Evolutionary conservation across 2,797 vertebrate genomes (phyloP).

Genomic region (Typhlichthys subterraneus): DNA sequence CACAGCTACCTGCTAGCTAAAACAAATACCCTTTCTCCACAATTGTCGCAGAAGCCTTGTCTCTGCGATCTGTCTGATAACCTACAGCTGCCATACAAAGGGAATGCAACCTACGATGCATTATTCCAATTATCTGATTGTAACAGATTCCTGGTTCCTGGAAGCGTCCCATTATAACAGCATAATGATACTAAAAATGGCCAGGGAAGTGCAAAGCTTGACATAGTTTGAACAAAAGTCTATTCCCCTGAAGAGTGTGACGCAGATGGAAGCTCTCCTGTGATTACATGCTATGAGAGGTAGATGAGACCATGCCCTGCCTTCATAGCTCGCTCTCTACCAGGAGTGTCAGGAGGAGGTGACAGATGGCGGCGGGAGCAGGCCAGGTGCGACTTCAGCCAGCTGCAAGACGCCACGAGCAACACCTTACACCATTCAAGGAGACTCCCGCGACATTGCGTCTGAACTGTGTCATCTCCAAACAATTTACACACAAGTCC

Average conservation of each 20-base stretch:
- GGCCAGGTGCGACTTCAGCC: slow-evolving; percentile 65
- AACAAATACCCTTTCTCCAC: slow-evolving; percentile 29
- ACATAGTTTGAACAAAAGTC: slow-evolving; percentile 17
- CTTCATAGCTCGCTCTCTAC: slow-evolving; percentile 33
- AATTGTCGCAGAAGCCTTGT: slow-evolving; percentile 3
- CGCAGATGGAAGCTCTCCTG: slow-evolving; percentile 1
- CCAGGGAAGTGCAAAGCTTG: neutral
- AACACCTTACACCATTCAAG: slow-evolving; percentile 53
- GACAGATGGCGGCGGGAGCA: slow-evolving; percentile 65
- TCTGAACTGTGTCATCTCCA: slow-evolving; percentile 57
- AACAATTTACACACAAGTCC: slow-evolving; percentile 59
- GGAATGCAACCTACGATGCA: slow-evolving; percentile 2
- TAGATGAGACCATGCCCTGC: slow-evolving; percentile 34
- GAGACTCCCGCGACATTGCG: slow-evolving; percentile 54
- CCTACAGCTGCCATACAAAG: too few species aligned
- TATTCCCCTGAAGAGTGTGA: slow-evolving; percentile 3
- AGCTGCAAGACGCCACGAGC: slow-evolving; percentile 62
- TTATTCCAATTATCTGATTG: slow-evolving; percentile 12
- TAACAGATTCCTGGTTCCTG: slow-evolving; percentile 18
- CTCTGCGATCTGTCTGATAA: neutral
- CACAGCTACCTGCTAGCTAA: slow-evolving; percentile 46
- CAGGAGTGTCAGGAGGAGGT: slow-evolving; percentile 41
- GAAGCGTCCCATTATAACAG: slow-evolving; percentile 15
- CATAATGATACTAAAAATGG: slow-evolving; percentile 7
- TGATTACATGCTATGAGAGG: slow-evolving; percentile 7